phyloP scores from a whole-genome alignment of 2,888 invertebrate genomes.

The Oligia strigilis region DNA sequence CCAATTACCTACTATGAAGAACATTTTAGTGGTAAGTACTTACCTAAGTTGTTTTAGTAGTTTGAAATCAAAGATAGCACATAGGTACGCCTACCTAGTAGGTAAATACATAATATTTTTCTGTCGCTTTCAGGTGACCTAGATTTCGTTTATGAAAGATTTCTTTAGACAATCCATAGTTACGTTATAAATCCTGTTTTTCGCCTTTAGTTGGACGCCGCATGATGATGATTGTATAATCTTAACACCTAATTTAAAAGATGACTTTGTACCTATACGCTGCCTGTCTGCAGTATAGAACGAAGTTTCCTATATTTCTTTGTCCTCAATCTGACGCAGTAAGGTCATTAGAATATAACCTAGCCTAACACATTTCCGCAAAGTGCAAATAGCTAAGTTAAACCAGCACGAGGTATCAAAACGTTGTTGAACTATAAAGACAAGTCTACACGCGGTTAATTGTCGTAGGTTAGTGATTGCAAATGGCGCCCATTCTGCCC shows the following conservation, averaged over 20 bases:
- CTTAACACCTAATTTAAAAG: background rate
- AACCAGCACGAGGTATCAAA: constrained; percentile 3
- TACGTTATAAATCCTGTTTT: background rate
- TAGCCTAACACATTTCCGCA: background rate
- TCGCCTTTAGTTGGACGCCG: background rate
- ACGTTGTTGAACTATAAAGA: constrained; percentile 1
- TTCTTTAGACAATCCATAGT: background rate
- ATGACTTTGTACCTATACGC: background rate
- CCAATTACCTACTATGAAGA: background rate
- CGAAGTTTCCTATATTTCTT: background rate
- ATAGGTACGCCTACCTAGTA: too few species aligned
- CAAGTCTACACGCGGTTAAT: constrained; percentile 37
- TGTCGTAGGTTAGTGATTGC: constrained; percentile 58
- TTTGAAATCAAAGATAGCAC: background rate
- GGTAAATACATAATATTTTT: background rate
- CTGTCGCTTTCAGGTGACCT: constrained; percentile 17
- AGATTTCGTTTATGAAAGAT: constrained; percentile 5
- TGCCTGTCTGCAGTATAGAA: background rate
- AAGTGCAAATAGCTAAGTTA: background rate
- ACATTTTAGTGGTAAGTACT: background rate
- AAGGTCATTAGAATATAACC: background rate
- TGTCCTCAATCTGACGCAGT: background rate
- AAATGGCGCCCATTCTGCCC: constrained; percentile 42
- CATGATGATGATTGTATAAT: background rate
- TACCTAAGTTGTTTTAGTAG: background rate